Evolutionary conservation across 2,797 vertebrate species (phyloP), one percentile per base, ranked within the genome.

Genomic region (Paramormyrops hopkinsi): DNA sequence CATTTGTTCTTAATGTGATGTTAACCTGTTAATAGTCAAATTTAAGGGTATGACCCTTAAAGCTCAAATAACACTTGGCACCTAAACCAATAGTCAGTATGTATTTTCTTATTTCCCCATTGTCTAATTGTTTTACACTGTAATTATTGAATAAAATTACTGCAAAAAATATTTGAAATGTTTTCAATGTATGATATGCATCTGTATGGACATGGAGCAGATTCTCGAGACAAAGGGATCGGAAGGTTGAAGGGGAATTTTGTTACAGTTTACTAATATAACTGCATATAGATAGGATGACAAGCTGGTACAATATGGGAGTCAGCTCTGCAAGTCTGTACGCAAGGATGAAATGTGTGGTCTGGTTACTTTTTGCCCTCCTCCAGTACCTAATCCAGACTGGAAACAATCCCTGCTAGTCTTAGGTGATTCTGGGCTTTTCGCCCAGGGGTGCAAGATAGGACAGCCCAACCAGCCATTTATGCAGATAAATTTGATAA

Each of bases 111-210:
- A 79, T 79, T 79, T 79, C 14, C 17, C 3, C 19, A n/a, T 79
- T 79, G 73, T 79, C 73, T 79, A 79, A 79, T 79, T 79, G 73
- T 79, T 46, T 79, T n/a, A 46, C 73, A 46, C 73, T 79, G 73
- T 46, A 46, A 46, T 79, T 79, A 9, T n/a, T 46, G 33, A 46
- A 79, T 79, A 79, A 79, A 79, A 79, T 44, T 19, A 79, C 73
- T n/a, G 37, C 73, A 79, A 17, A 73, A 29, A 41, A 37, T 29
- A 29, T 29, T 17, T 73, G 1, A 69, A 14, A 12, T 41, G 14
- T 76, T 76, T 79, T 79, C 17, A 79, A 79, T 79, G 73, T 79
- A 41, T 41, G 17, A 79, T 79, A 8, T 79, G 73, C 37, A 7
- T 79, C 73, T 41, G 37, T 79, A 17, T 17, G 73, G 3, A 44